Conservation (phyloP, 2,113 vertebrate species). For the Gallinago jamesoni region DNA sequence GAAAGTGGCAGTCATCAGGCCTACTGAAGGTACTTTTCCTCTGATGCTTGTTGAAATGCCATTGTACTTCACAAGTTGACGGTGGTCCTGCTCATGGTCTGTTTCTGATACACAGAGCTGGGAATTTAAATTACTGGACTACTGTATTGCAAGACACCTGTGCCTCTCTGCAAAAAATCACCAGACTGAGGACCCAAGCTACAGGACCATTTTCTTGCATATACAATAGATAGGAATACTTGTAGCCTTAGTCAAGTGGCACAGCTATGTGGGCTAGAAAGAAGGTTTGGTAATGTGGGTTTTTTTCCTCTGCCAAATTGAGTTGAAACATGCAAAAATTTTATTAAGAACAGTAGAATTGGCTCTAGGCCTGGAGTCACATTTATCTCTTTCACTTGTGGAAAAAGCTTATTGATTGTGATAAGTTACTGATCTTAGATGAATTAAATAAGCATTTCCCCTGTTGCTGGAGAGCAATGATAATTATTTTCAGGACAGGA, state of each 20-base stretch:
- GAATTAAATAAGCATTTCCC: not conserved
- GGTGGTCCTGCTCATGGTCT: not conserved
- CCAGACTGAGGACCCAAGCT: not conserved
- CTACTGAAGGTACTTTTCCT: not conserved
- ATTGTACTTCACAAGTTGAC: not conserved
- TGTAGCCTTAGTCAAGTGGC: not conserved
- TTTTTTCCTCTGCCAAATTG: not conserved
- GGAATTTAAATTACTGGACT: not conserved
- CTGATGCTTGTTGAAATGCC: not conserved
- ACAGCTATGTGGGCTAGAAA: not conserved
- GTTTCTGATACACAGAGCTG: not conserved
- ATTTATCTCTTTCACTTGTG: not conserved
- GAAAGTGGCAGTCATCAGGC: not conserved
- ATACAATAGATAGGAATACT: not conserved
- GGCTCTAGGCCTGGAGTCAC: not conserved
- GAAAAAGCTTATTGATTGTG: not conserved
- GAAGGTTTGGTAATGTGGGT: not conserved
- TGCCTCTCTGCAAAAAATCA: not conserved
- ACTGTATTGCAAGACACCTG: not conserved
- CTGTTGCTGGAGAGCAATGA: not conserved
- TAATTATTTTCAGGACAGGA: not conserved
- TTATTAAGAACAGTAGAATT: not conserved
- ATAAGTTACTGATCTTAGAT: not conserved
- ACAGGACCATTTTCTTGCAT: not conserved
- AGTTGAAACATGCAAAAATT: not conserved